phyloP scores from a whole-genome alignment of 1,140 invertebrate genomes.

The Bombus superbus region DNA sequence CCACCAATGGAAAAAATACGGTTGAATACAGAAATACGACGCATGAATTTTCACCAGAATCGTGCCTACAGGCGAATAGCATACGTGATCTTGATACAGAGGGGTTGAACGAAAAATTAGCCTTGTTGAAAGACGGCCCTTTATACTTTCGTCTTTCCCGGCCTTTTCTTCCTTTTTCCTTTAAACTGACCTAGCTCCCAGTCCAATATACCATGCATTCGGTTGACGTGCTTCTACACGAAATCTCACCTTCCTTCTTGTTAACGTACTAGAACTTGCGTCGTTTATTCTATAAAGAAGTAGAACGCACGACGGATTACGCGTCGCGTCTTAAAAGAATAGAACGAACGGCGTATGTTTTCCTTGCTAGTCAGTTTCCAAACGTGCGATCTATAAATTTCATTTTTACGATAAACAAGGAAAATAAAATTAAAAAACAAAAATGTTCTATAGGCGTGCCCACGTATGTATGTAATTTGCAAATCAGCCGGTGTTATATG shows the following conservation, averaged over 20 bases:
- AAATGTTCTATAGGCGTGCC: too few relatives aligned
- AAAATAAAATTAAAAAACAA: too few relatives aligned
- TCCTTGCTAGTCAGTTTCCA: neutral
- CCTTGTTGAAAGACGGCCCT: constrained; percentile 73
- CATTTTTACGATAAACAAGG: too few relatives aligned
- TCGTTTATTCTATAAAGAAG: constrained; percentile 38
- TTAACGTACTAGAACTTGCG: constrained; percentile 54
- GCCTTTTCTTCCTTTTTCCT: constrained; percentile 58
- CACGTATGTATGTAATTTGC: too few relatives aligned
- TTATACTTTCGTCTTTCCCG: constrained; percentile 64
- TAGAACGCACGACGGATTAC: constrained; percentile 6
- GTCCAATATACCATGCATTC: constrained; percentile 30
- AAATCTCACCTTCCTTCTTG: constrained; percentile 53
- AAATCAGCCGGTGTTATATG: too few relatives aligned
- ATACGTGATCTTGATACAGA: constrained; percentile 77
- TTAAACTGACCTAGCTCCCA: constrained; percentile 75
- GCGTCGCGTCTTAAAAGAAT: neutral
- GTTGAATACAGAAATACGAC: constrained; percentile 40
- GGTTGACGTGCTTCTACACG: constrained; percentile 68
- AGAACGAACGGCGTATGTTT: neutral
- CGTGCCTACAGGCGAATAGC: constrained; percentile 72
- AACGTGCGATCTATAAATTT: too few relatives aligned
- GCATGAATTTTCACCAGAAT: constrained; percentile 60
- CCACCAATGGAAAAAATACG: constrained; percentile 4
- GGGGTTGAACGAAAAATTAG: constrained; percentile 75